A percentile compares a stretch with the other conserved stretches of the same genome.
Conservation (phyloP, 2,797 vertebrate species). For the Pseudotriccus pelzelni region DNA sequence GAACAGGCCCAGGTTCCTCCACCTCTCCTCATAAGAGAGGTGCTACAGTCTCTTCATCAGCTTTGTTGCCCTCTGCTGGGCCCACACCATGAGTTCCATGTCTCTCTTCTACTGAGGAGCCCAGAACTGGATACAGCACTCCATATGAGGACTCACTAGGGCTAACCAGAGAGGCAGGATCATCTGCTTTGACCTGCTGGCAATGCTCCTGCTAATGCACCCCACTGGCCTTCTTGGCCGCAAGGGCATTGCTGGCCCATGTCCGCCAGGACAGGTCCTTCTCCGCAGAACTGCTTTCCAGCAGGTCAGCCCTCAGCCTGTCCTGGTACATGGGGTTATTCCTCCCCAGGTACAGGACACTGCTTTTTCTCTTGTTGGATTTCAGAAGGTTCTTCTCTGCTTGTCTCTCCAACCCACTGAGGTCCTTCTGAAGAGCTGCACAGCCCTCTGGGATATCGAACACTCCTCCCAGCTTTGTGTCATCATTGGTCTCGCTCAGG, state of each 20-base stretch:
- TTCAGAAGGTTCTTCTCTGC: not conserved
- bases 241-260: not conserved
- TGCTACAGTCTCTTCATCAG: not conserved
- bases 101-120: not conserved
- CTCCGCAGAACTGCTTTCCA: not conserved
- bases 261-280: not conserved
- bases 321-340: not conserved
- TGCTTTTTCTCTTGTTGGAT: not conserved
- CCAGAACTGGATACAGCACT: not conserved
- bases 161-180: not conserved
- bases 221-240: not conserved
- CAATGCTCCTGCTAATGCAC: not conserved
- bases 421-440: not conserved
- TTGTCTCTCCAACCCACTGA: accelerated
- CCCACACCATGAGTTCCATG: not conserved
- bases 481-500: not conserved
- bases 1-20: not conserved
- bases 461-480: not conserved
- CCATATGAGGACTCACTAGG: not conserved
- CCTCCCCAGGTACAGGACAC: not conserved
- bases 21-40: not conserved
- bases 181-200: not conserved
- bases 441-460: accelerated
- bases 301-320: not conserved
- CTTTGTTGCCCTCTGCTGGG: not conserved